Evolutionary conservation across 1,140 invertebrate genomes (phyloP).

Genomic region (Apis florea): DNA sequence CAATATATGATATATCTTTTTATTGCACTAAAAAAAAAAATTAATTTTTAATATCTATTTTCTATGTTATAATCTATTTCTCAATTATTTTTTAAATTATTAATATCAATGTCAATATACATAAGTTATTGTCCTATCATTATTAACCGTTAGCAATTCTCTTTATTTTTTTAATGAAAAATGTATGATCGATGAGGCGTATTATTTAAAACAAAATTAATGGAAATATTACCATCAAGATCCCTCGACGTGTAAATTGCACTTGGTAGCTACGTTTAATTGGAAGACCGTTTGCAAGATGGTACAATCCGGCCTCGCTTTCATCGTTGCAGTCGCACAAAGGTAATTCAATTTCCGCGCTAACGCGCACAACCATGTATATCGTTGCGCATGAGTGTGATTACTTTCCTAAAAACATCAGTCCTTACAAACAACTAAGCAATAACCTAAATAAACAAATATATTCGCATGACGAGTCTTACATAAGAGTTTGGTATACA

Average conservation of each 20-base stretch:
- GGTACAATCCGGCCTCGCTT: slow-evolving; percentile 39
- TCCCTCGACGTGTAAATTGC: slow-evolving; percentile 24
- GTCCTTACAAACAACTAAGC: slow-evolving; percentile 44
- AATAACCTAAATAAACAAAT: slow-evolving; percentile 66
- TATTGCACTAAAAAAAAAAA: background rate
- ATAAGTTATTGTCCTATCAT: no score
- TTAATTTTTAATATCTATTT: background rate
- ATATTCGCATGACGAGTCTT: slow-evolving; percentile 24
- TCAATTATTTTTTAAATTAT: background rate
- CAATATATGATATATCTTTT: no score
- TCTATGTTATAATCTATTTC: background rate
- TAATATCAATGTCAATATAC: background rate
- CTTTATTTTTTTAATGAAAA: background rate
- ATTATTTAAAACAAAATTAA: background rate
- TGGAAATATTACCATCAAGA: background rate
- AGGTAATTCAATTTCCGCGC: slow-evolving; percentile 71
- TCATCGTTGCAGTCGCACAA: slow-evolving; percentile 63
- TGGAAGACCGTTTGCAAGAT: slow-evolving; percentile 43
- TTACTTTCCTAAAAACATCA: slow-evolving; percentile 58
- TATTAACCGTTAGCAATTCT: background rate
- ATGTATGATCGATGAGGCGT: background rate
- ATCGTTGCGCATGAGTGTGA: background rate
- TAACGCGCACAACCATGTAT: slow-evolving; percentile 49
- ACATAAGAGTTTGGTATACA: slow-evolving; percentile 8
- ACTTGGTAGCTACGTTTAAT: slow-evolving; percentile 49